Conservation (phyloP, 2,888 invertebrate species). For the Anagyrus pseudococci region DNA sequence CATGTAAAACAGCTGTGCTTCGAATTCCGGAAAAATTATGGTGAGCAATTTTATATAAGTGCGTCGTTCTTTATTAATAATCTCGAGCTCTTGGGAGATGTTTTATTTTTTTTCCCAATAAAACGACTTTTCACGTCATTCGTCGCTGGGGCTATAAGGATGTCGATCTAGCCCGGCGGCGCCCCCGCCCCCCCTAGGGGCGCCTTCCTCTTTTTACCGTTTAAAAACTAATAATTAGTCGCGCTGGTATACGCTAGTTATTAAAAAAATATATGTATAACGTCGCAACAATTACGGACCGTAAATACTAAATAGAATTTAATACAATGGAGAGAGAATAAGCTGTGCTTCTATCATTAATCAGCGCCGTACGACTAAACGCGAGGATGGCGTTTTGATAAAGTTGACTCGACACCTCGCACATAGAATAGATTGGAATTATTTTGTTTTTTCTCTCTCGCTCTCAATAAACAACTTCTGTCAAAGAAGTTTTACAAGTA, state of each 20-base stretch:
- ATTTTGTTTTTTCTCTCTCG: background rate
- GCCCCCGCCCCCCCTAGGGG: slow-evolving; percentile 39
- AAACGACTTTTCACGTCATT: slow-evolving; percentile 13
- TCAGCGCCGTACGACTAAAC: slow-evolving; percentile 8
- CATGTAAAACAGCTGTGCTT: slow-evolving; percentile 31
- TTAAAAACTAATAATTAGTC: slow-evolving; percentile 15
- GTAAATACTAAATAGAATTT: slow-evolving; percentile 30
- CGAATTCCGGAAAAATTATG: slow-evolving; percentile 20
- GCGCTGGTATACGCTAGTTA: slow-evolving; percentile 8
- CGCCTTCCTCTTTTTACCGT: slow-evolving; percentile 20
- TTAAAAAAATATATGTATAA: slow-evolving; percentile 35
- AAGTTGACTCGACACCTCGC: no score
- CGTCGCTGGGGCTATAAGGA: slow-evolving; percentile 4
- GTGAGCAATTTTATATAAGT: background rate
- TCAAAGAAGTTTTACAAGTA: slow-evolving; percentile 12
- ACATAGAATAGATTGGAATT: background rate
- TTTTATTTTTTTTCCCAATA: slow-evolving; percentile 3
- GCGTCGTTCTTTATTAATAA: background rate
- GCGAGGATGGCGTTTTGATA: background rate
- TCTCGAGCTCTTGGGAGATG: background rate
- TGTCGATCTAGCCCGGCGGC: slow-evolving; percentile 15
- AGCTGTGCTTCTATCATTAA: background rate
- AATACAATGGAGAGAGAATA: slow-evolving; percentile 11
- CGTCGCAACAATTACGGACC: slow-evolving; percentile 29
- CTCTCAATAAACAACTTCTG: background rate